A percentile compares a stretch with the other conserved stretches of the same genome.
phyloP scores from a whole-genome alignment of 2,888 invertebrate species.

The Altica lythri region DNA sequence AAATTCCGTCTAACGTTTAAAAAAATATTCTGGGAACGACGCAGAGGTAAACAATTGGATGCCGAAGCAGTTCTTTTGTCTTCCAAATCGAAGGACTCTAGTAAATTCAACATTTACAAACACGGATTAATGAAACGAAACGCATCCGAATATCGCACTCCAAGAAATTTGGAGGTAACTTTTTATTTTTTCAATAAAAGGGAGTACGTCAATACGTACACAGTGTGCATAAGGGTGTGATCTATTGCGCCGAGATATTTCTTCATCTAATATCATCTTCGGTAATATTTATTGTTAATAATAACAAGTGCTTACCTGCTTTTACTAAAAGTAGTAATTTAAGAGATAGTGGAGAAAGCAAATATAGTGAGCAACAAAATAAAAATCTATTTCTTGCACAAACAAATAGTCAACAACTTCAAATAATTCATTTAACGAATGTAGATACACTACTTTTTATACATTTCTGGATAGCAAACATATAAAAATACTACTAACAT shows the following conservation, averaged over 20 bases:
- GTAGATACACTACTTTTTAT: no score
- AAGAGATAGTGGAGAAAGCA: no score
- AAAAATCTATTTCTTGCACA: no score
- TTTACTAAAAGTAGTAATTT: no score
- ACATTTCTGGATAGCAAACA: no score
- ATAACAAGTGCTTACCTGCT: no score
- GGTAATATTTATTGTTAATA: slow-evolving; percentile 41
- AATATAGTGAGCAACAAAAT: no score
- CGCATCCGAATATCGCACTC: slow-evolving; percentile 52
- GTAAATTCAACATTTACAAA: slow-evolving; percentile 45
- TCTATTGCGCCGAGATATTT: slow-evolving; percentile 22
- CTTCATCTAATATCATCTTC: slow-evolving; percentile 31
- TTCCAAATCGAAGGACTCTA: slow-evolving; percentile 42
- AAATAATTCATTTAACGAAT: no score
- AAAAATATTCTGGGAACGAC: slow-evolving; percentile 50
- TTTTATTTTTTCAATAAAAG: slow-evolving; percentile 55
- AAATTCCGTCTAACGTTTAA: slow-evolving; percentile 69
- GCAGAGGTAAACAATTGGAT: slow-evolving; percentile 41
- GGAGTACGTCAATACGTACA: slow-evolving; percentile 54
- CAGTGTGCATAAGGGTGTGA: slow-evolving; percentile 39
- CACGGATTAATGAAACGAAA: slow-evolving; percentile 48
- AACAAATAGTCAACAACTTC: no score
- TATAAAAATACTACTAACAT: no score
- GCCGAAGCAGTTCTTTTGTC: slow-evolving; percentile 47
- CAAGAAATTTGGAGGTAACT: slow-evolving; percentile 58